A percentile compares a stretch with the other conserved stretches of the same genome.
Conservation (phyloP, 2,113 vertebrate genomes). For the Tupaia tana region DNA sequence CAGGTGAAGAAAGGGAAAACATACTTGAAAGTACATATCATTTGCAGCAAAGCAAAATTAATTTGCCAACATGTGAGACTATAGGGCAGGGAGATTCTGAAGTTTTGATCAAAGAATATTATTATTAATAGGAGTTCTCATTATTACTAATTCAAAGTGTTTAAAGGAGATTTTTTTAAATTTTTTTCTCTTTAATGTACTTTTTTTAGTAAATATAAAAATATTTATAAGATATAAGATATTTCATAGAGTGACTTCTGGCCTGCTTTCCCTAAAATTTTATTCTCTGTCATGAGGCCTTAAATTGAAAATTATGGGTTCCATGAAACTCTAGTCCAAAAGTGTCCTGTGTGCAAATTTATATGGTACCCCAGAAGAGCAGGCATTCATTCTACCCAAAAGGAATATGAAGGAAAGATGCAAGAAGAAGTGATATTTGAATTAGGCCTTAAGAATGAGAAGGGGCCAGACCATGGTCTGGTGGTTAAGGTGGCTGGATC, state of each 20-base stretch:
- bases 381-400: conserved; percentile 8
- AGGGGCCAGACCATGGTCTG: not conserved
- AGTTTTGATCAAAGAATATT: not conserved
- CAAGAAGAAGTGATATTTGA: not conserved
- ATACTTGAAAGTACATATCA: not conserved
- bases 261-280: not conserved
- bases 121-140: not conserved
- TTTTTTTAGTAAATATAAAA: conserved; percentile 3
- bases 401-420: not conserved
- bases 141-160: not conserved
- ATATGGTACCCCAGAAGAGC: conserved; percentile 9
- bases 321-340: not conserved
- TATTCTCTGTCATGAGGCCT: not conserved
- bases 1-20: not conserved
- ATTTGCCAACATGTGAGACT: not conserved
- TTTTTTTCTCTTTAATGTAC: not conserved
- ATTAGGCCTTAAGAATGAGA: not conserved
- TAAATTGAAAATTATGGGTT: conserved; percentile 32
- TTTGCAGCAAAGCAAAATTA: conserved; percentile 27
- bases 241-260: conserved; percentile 41
- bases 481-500: no score
- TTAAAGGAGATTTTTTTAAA: not conserved
- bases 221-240: not conserved
- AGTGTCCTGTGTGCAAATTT: conserved; percentile 16
- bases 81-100: not conserved